phyloP scores from a whole-genome alignment of 2,113 vertebrate genomes.

The Paratilapia polleni region DNA sequence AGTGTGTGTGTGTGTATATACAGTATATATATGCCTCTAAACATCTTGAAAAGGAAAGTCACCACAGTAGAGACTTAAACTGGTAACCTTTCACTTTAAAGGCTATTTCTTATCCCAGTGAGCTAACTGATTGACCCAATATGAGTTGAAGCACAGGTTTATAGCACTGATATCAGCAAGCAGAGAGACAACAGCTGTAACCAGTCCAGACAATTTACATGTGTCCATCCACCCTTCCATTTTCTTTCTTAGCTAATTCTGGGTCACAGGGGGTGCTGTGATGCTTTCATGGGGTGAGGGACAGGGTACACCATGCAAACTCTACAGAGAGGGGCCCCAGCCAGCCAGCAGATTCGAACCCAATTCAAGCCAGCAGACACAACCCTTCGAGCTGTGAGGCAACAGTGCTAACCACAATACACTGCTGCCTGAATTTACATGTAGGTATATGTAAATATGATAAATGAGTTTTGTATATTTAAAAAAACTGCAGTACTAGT shows the following conservation, averaged over 20 bases:
- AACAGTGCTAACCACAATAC: background rate
- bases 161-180: background rate
- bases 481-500: too few relatives aligned
- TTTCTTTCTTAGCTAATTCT: background rate
- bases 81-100: background rate
- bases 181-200: background rate
- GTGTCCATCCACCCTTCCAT: background rate
- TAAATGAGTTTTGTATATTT: too few relatives aligned
- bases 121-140: background rate
- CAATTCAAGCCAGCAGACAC: too few relatives aligned
- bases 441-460: background rate
- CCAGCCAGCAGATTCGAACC: background rate
- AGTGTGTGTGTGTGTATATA: too few relatives aligned
- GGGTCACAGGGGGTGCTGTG: background rate
- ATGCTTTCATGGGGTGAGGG: background rate
- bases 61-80: background rate
- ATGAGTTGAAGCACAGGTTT: background rate
- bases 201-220: background rate
- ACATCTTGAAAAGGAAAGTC: background rate
- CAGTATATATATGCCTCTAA: background rate
- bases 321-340: background rate
- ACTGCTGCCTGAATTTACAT: background rate
- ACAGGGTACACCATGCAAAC: background rate
- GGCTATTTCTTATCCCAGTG: background rate
- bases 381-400: background rate